phyloP scores from a whole-genome alignment of 2,797 vertebrate species.

The Rhynchotus rufescens region DNA sequence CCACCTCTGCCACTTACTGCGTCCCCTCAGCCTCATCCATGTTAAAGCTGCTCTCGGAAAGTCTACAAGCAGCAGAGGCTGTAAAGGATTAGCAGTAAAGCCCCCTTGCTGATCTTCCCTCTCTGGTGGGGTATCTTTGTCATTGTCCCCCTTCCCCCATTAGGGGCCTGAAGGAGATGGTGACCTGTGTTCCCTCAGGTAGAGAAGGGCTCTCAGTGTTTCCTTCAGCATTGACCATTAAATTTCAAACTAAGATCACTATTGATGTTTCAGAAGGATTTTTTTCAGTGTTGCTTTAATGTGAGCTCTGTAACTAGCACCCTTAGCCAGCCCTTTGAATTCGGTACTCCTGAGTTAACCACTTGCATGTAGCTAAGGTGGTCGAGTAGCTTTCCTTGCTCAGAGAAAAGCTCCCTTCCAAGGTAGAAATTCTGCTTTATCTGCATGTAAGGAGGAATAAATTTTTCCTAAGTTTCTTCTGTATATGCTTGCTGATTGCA shows the following conservation, averaged over 20 bases:
- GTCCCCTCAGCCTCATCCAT: constrained; percentile 13
- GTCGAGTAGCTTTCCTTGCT: not conserved
- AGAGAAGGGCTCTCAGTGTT: not conserved
- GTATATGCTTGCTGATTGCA: not conserved
- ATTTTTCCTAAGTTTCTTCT: not conserved
- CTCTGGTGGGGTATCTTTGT: not conserved
- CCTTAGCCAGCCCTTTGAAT: constrained; percentile 19
- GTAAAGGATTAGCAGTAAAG: not conserved
- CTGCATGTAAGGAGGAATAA: not conserved
- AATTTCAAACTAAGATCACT: not conserved
- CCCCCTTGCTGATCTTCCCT: not conserved
- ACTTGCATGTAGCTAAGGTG: constrained; percentile 7
- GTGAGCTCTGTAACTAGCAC: not conserved
- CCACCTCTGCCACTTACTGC: not conserved
- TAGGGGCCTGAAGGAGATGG: not conserved
- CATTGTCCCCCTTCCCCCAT: not conserved
- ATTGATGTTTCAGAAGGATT: constrained; percentile 17
- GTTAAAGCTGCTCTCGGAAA: not conserved
- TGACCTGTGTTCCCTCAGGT: not conserved
- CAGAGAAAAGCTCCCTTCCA: not conserved
- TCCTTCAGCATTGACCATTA: not conserved
- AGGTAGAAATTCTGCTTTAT: not conserved
- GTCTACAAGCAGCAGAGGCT: not conserved
- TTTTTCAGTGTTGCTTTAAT: not conserved
- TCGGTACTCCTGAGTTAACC: not conserved